Conservation (phyloP, 2,797 vertebrate species). For the Sebastolobus alascanus region DNA sequence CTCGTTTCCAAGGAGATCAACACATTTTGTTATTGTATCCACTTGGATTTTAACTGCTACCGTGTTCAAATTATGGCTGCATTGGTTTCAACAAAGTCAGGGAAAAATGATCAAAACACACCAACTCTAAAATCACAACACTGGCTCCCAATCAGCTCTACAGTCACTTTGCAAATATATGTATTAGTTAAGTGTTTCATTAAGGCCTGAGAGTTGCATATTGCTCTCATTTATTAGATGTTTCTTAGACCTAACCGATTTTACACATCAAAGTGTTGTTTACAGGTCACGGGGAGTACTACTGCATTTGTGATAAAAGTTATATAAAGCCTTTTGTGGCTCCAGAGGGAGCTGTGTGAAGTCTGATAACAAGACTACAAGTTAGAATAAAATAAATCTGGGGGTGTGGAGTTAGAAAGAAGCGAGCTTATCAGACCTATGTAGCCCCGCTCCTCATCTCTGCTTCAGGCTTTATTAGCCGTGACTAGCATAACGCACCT, state of each 20-base stretch:
- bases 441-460: neutral
- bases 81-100: neutral
- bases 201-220: neutral
- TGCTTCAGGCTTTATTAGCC: neutral
- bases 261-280: neutral
- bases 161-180: neutral
- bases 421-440: neutral
- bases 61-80: neutral
- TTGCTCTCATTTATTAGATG: neutral
- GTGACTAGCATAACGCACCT: neutral
- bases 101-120: neutral
- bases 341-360: neutral
- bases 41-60: neutral
- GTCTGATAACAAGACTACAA: neutral
- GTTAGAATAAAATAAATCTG: neutral
- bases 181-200: neutral
- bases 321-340: neutral
- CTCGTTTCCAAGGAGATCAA: neutral
- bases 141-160: neutral
- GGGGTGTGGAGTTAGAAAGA: neutral
- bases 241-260: neutral
- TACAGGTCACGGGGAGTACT: neutral
- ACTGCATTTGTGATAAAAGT: neutral
- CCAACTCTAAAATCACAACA: neutral
- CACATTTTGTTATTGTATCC: neutral